Conservation (phyloP, 1,140 invertebrate genomes). For the Orussus abietinus region DNA sequence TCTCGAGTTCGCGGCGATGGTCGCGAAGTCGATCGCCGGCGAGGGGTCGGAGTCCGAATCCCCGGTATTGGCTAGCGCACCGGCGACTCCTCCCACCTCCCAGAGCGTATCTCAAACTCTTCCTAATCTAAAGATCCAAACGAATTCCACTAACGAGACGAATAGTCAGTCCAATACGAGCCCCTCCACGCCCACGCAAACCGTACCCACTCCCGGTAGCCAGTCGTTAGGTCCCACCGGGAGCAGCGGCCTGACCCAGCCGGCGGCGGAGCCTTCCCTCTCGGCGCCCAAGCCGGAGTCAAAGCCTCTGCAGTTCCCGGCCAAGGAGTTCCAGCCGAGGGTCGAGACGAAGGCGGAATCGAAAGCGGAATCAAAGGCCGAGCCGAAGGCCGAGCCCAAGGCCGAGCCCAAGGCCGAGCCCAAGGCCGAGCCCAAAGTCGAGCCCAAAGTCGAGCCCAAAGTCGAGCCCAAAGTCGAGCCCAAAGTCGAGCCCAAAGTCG, state of each 20-base stretch:
- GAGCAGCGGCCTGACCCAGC: conserved; percentile 17
- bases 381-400: too few species aligned
- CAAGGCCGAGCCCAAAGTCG: too few species aligned
- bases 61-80: conserved; percentile 18
- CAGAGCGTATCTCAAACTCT: conserved; percentile 24
- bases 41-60: conserved; percentile 25
- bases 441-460: too few species aligned
- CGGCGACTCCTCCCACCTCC: conserved; percentile 14
- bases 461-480: too few species aligned
- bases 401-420: too few species aligned
- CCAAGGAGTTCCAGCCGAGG: conserved; percentile 33
- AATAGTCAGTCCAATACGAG: conserved; percentile 28
- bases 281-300: conserved; percentile 26
- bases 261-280: conserved; percentile 17
- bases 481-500: too few species aligned
- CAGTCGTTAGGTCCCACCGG: conserved; percentile 23
- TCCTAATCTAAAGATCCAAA: conserved; percentile 21
- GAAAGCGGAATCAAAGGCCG: too few species aligned
- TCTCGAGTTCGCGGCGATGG: conserved; percentile 42
- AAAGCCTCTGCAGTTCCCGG: conserved; percentile 27
- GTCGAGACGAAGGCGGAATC: conserved; percentile 25
- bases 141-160: conserved; percentile 24
- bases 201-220: conserved; percentile 19
- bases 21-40: conserved; percentile 36
- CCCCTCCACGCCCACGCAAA: conserved; percentile 23